phyloP scores from a whole-genome alignment of 2,797 vertebrate genomes.

The Falco biarmicus region DNA sequence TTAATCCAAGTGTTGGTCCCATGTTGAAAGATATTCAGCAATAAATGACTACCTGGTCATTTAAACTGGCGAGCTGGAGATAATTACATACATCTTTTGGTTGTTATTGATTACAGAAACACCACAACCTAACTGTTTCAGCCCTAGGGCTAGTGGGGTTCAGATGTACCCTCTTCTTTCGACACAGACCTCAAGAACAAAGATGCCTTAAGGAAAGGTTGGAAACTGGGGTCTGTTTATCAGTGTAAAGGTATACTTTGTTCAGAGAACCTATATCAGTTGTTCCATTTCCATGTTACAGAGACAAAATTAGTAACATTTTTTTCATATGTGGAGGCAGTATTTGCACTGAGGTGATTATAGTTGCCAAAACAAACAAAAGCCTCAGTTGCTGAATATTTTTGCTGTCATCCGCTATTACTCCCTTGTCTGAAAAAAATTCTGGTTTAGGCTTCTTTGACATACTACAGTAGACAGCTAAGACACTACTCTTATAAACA shows the following conservation, averaged over 20 bases:
- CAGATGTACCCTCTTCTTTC: not conserved
- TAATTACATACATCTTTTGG: not conserved
- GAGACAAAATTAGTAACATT: not conserved
- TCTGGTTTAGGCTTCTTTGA: not conserved
- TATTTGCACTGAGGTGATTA: not conserved
- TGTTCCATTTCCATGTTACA: not conserved
- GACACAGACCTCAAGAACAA: fast-evolving
- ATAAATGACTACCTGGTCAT: not conserved
- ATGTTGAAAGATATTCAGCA: not conserved
- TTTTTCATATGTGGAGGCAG: not conserved
- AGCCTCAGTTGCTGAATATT: not conserved
- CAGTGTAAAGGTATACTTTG: not conserved
- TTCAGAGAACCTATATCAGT: not conserved
- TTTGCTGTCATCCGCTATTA: not conserved
- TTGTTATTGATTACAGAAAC: not conserved
- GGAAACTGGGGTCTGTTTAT: not conserved
- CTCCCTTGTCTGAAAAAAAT: not conserved
- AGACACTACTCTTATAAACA: not conserved
- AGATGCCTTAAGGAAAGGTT: not conserved
- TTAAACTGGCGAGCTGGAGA: not conserved
- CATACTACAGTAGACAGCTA: not conserved
- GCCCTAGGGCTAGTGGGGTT: not conserved
- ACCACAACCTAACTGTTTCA: not conserved
- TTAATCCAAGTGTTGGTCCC: not conserved
- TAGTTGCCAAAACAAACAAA: constrained; percentile 15